Evolutionary conservation across 2,797 vertebrate species (phyloP).

Genomic region (Columba guinea): DNA sequence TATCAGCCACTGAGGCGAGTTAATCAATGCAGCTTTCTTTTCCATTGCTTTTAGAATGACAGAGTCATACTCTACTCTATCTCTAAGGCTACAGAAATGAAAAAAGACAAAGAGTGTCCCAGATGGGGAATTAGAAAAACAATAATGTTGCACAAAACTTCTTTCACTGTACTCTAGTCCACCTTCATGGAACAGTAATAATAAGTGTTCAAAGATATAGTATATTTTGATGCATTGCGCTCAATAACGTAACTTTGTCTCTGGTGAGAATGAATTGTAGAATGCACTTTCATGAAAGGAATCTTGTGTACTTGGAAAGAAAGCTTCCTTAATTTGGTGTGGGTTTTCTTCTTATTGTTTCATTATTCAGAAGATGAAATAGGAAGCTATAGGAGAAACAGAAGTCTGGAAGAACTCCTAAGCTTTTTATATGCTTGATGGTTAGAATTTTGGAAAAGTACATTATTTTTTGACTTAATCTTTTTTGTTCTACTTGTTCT

Average conservation of each 20-base stretch:
- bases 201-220: neutral
- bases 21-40: neutral
- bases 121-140: neutral
- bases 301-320: neutral
- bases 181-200: neutral
- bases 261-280: neutral
- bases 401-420: neutral
- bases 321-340: neutral
- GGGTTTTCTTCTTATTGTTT: neutral
- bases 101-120: neutral
- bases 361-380: neutral
- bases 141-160: neutral
- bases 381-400: neutral
- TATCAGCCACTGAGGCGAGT: neutral
- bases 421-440: neutral
- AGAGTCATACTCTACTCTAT: neutral
- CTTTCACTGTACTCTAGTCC: neutral
- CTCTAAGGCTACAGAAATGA: neutral
- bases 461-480: conserved; percentile 24
- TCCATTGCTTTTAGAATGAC: neutral
- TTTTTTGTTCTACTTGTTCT: conserved; percentile 28
- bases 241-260: neutral
- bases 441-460: neutral
- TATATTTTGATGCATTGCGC: neutral
- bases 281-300: neutral